Evolutionary conservation across 2,797 vertebrate genomes (phyloP).

Genomic region (Chrosomus eos): DNA sequence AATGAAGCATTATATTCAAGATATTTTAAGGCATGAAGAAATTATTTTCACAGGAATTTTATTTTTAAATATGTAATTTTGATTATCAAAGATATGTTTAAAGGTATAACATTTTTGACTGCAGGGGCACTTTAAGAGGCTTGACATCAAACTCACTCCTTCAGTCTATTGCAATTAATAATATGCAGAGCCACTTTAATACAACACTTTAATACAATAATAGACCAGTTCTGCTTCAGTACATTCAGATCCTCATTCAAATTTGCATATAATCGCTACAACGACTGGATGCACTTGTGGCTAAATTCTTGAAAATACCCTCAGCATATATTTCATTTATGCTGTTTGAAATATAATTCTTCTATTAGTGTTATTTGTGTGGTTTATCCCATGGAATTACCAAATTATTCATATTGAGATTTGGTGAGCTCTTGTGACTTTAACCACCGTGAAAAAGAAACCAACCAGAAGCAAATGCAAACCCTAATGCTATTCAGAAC

Average conservation of each 20-base stretch:
- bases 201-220: conserved; percentile 11
- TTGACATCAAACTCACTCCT: conserved; percentile 32
- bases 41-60: neutral
- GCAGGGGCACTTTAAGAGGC: conserved; percentile 1
- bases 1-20: neutral
- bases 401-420: neutral
- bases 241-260: neutral
- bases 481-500: too few species aligned
- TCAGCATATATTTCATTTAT: neutral
- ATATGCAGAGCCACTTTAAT: conserved; percentile 9
- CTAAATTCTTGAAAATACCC: neutral
- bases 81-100: neutral
- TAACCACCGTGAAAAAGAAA: too few species aligned
- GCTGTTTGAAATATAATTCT: neutral
- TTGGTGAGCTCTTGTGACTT: too few species aligned
- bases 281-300: neutral
- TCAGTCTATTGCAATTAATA: conserved; percentile 1
- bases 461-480: too few species aligned
- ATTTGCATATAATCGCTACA: conserved; percentile 2
- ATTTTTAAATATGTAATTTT: neutral
- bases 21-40: neutral
- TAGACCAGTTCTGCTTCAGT: conserved; percentile 17
- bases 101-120: neutral
- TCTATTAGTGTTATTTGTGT: neutral
- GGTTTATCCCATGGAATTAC: neutral